These are phyloP conservation scores for Macrosiphum euphorbiae DNA, from an alignment of 2,888 invertebrate species.

Conservation along the genomic window DNA sequence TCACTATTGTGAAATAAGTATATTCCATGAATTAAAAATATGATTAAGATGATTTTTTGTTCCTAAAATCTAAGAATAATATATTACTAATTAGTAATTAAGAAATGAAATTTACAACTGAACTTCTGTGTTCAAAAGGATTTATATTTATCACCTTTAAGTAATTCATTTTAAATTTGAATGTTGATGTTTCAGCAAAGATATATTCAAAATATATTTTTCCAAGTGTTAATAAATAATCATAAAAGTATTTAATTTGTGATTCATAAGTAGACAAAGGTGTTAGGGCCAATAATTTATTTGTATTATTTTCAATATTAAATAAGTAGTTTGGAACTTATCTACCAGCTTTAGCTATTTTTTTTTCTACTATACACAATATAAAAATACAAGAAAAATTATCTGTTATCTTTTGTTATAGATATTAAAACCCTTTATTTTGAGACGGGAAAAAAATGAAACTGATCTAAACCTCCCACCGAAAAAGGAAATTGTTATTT, in stretches of 20 bases:
- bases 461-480: constrained; percentile 77
- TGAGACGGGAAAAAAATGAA: constrained; percentile 78
- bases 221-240: too few species aligned
- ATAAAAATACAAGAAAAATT: neutral
- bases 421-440: constrained; percentile 78
- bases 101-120: too few species aligned
- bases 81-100: too few species aligned
- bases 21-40: neutral
- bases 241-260: too few species aligned
- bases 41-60: too few species aligned
- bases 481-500: constrained; percentile 78
- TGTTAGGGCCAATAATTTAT: neutral
- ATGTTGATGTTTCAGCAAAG: too few species aligned
- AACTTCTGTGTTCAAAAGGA: too few species aligned
- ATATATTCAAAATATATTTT: too few species aligned
- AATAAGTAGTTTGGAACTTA: neutral
- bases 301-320: neutral
- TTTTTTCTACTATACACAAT: neutral
- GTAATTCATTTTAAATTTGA: too few species aligned
- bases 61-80: too few species aligned
- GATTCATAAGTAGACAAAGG: neutral
- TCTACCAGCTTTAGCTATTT: neutral
- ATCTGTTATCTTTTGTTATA: constrained; percentile 58
- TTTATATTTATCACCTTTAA: too few species aligned
- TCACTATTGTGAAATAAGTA: neutral